Evolutionary conservation across 1,140 invertebrate species (phyloP), one percentile per base, ranked within the genome.

Genomic region (Panagrolaimus sp.): DNA sequence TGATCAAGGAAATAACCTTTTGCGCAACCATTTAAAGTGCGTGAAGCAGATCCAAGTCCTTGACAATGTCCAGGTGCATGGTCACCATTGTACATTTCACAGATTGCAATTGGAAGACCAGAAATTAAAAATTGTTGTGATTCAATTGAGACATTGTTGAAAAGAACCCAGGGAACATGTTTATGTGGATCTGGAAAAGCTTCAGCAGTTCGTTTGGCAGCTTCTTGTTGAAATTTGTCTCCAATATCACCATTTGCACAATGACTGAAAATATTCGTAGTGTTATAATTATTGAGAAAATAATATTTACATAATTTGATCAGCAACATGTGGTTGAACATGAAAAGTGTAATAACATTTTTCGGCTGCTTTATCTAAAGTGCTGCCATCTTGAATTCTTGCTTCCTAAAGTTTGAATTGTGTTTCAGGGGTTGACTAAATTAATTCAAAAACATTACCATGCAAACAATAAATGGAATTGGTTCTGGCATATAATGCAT

Each of bases 401-500:
- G 16, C n/a, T 61, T 72, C 71, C n/a, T n/a, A n/a, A n/a, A n/a
- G n/a, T n/a, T n/a, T n/a, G n/a, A n/a, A n/a, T n/a, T n/a, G n/a
- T n/a, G n/a, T n/a, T n/a, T n/a, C n/a, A n/a, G n/a, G n/a, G n/a
- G n/a, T n/a, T n/a, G n/a, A n/a, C n/a, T n/a, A n/a, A n/a, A n/a
- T n/a, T n/a, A n/a, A n/a, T n/a, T n/a, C n/a, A n/a, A n/a, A n/a
- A n/a, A n/a, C n/a, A n/a, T n/a, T n/a, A n/a, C n/a, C 8, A 72
- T 16, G 42, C 71, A 72, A 31, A 51, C 68, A 44, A 72, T 67
- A 53, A 67, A 72, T 20, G 70, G 70, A 11, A 71, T 20, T 25
- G 70, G 69, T 31, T 71, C 70, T n/a, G 16, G n/a, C 25, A 43
- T 47, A 11, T 43, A 13, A 61, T 69, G 45, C 25, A 72, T 27